Base-by-base conservation (phyloP, 1,140 invertebrate genomes). In the Lepidotrigona ventralis region DNA sequence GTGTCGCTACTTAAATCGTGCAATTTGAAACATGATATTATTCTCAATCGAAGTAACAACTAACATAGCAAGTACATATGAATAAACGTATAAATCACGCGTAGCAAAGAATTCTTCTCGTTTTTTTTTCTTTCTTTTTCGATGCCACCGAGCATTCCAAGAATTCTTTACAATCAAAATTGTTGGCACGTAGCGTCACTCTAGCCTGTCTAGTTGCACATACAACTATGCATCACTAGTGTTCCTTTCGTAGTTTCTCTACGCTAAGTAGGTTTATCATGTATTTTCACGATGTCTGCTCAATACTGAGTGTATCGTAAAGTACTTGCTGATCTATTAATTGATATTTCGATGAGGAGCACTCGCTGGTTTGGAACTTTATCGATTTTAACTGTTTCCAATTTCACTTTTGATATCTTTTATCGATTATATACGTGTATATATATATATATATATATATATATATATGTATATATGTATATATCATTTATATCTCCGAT, bases 251-350 rank as follows among this genome's bases (percentile, higher is more conserved):
- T 82, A 69, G 53, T 66, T 1, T 29, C 29, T 58, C 11, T 23
- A 53, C 23, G 21, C 39, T 58, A 58, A 71, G 29, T 70, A 56
- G 53, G 11, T 51, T 58, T 4, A n/a, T 29, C n/a, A 23, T 19
- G 64, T 53, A 82, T 60, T 83, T 83, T 77, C 64, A 83, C 56
- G 74, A 83, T 83, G 72, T 71, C 81, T 83, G 74, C 74, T 77
- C 68, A 60, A 26, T 72, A 17, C 11, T 64, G 58, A 71, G n/a
- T 64, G 58, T 56, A 77, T 82, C 64, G 17, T n/a, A 79, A 72
- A 83, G 76, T 83, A 79, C 68, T 46, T 21, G 23, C n/a, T 70
- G 21, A n/a, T 60, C 58, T 60, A 14, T 70, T 56, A 14, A 53
- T 63, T 60, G 17, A 46, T 9, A 66, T 64, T 33, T 29, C 17